Percentiles rank a stretch among this genome's conserved stretches.
Conservation (phyloP, 2,113 vertebrate species). For the Ibidorhyncha struthersii region DNA sequence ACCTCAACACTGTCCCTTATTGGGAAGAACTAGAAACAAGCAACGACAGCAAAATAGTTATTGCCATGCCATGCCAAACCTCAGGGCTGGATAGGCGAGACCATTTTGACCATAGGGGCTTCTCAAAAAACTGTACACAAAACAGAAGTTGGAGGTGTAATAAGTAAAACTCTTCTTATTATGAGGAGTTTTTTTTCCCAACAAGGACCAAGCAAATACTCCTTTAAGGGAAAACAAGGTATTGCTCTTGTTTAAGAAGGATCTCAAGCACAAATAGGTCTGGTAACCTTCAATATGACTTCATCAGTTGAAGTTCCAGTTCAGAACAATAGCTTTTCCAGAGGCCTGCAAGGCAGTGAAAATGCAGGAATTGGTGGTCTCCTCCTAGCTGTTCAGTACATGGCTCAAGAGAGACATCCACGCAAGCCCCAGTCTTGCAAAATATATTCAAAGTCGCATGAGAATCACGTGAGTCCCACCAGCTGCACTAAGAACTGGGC, state of each 20-base stretch:
- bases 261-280: not conserved
- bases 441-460: not conserved
- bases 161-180: not conserved
- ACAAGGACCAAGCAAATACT: not conserved
- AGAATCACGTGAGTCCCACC: not conserved
- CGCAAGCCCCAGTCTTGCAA: not conserved
- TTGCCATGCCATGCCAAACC: not conserved
- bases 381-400: not conserved
- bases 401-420: not conserved
- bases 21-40: not conserved
- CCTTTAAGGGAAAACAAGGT: not conserved
- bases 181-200: not conserved
- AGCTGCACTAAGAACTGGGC: not conserved
- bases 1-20: not conserved
- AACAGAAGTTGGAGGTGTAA: not conserved
- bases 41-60: not conserved
- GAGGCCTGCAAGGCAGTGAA: not conserved
- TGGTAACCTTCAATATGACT: not conserved
- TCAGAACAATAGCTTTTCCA: not conserved
- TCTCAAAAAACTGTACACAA: not conserved
- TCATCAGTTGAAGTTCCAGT: not conserved
- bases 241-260: not conserved
- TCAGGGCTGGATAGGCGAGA: not conserved
- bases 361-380: not conserved
- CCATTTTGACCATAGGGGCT: fast-evolving